A percentile compares a stretch with the other conserved stretches of the same genome.
phyloP scores from a whole-genome alignment of 1,140 invertebrate species.

The Meloidogyne hapla region DNA sequence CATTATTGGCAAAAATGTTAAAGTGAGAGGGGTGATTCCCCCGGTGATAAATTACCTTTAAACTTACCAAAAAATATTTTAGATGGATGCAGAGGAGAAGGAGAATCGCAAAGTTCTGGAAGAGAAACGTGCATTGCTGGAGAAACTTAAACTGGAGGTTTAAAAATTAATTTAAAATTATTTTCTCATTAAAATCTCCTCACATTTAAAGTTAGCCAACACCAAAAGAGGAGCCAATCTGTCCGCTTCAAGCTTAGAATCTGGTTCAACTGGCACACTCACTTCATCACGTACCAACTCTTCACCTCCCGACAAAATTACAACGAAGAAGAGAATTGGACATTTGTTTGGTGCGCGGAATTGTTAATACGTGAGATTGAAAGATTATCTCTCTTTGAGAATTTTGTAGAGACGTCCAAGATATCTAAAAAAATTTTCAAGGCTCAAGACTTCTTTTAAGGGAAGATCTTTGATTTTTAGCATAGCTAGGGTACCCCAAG shows the following conservation, averaged over 20 bases:
- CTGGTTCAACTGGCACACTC: neutral
- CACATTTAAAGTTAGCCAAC: neutral
- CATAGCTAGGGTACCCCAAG: no score
- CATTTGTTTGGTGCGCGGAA: neutral
- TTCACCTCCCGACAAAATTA: neutral
- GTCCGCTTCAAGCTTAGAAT: neutral
- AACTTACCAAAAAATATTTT: constrained; percentile 13
- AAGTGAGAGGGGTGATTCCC: no score
- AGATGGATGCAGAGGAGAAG: constrained; percentile 32
- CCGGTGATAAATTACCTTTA: no score
- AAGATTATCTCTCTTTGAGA: no score
- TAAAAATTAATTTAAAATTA: neutral
- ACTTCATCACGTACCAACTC: neutral
- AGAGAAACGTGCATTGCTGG: constrained; percentile 29
- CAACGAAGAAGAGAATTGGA: neutral
- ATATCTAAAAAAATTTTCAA: no score
- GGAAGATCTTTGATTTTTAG: no score
- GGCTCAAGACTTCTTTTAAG: no score
- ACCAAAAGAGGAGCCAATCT: neutral
- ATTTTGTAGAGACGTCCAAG: no score
- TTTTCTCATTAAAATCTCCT: neutral
- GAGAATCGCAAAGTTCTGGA: constrained; percentile 32
- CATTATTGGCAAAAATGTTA: no score
- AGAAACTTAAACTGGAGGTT: constrained; percentile 26
- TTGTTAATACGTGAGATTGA: neutral